Evolutionary conservation across 92 coral and sea anemone species (phyloP).

Genomic region (Chrysogorgia sp.): DNA sequence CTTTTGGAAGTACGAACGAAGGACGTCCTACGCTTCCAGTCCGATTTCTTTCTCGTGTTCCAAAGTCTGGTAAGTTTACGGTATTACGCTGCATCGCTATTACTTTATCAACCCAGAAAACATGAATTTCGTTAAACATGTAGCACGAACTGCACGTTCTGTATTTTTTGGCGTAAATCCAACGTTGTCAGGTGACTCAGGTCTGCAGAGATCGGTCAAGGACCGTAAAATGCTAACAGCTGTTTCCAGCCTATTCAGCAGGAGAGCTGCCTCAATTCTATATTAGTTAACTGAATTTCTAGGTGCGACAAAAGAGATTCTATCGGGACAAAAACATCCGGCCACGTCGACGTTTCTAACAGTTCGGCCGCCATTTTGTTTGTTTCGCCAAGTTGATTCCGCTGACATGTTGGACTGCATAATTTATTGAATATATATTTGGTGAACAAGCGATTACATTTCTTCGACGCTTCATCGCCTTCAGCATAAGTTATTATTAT

Average conservation of each 20-base stretch:
- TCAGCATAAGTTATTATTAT: too few species aligned
- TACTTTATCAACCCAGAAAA: conserved; percentile 34
- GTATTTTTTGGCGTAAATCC: not conserved
- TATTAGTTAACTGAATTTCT: too few species aligned
- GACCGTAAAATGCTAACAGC: conserved; percentile 34
- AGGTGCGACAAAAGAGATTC: too few species aligned
- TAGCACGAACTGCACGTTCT: not conserved
- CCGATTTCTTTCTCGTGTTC: conserved; percentile 9
- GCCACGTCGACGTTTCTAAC: too few species aligned
- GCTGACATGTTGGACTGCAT: too few species aligned
- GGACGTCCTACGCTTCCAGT: conserved; percentile 29
- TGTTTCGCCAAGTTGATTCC: too few species aligned
- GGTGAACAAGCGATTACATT: too few species aligned
- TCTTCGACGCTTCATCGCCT: too few species aligned
- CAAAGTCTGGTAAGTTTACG: conserved; percentile 36
- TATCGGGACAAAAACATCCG: too few species aligned
- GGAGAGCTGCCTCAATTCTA: conserved; percentile 47
- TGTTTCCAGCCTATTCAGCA: conserved; percentile 42
- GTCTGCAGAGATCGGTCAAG: conserved; percentile 12
- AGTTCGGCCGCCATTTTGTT: too few species aligned
- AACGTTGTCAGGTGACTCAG: not conserved
- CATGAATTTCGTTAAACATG: conserved; percentile 25
- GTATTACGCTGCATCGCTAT: conserved; percentile 26
- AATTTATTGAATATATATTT: too few species aligned
- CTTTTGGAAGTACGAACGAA: conserved; percentile 16